Evolutionary conservation across 2,113 vertebrate genomes (phyloP).

Genomic region (Albula glossodonta): DNA sequence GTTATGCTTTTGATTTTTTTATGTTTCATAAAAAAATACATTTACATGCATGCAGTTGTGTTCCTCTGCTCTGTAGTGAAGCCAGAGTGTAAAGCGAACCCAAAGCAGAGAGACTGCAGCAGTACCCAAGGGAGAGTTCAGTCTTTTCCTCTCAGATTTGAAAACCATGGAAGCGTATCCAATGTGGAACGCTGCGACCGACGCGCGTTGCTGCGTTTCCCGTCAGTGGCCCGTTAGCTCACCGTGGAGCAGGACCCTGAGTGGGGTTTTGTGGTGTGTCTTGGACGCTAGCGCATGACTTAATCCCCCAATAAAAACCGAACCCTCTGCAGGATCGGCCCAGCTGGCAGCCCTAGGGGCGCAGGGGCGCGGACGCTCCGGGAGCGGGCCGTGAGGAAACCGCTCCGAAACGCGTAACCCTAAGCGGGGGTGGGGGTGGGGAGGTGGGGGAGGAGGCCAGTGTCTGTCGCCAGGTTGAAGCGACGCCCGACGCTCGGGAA

Average conservation of each 20-base stretch:
- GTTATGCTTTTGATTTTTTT: slow-evolving; percentile 3
- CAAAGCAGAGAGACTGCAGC: background rate
- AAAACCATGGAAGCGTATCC: slow-evolving; percentile 6
- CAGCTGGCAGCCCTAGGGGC: slow-evolving; percentile 1
- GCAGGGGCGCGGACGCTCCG: slow-evolving; percentile 13
- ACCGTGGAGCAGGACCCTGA: slow-evolving; percentile 30
- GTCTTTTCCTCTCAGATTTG: slow-evolving; percentile 3
- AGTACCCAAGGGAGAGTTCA: background rate
- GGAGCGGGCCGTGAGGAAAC: background rate
- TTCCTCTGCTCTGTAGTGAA: background rate
- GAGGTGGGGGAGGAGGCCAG: background rate
- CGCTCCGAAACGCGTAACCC: background rate
- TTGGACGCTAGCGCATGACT: slow-evolving; percentile 42
- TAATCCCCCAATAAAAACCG: slow-evolving; percentile 47
- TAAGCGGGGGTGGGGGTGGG: background rate
- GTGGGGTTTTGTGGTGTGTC: slow-evolving; percentile 32
- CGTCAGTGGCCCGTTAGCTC: slow-evolving; percentile 31
- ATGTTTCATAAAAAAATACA: slow-evolving; percentile 27
- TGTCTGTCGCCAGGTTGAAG: background rate
- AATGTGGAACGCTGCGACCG: slow-evolving; percentile 39
- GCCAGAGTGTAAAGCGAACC: slow-evolving; percentile 29
- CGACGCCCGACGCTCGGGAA: no score
- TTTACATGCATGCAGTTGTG: slow-evolving; percentile 21
- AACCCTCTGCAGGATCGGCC: slow-evolving; percentile 33
- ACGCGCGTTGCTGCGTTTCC: slow-evolving; percentile 29